Evolutionary conservation across 2,888 invertebrate genomes (phyloP), one percentile per base, ranked within the genome.

Genomic region (Noctua janthina): DNA sequence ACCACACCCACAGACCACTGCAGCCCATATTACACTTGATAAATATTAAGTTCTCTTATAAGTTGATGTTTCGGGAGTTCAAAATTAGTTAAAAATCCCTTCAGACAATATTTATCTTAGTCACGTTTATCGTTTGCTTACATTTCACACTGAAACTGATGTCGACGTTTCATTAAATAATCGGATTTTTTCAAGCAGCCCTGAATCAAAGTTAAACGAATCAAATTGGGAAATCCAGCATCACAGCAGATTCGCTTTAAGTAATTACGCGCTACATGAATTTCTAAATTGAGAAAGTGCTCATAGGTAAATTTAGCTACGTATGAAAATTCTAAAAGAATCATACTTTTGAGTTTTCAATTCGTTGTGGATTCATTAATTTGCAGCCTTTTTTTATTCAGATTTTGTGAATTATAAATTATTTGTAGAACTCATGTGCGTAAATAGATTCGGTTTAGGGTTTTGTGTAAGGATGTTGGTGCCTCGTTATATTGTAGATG

Each of bases 211-310:
- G n/a, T 46, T 29, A 74, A 78, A 68, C 67, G 62, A 54, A 74
- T 83, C 20, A 59, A 35, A 71, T 68, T 76, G 64, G 49, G 29
- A 71, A 68, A 71, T 68, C 74, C 73, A 46, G 73, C 62, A 51
- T 75, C 56, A 68, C 74, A 72, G 56, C 54, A 51, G 54, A 71
- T 68, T 72, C 46, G 43, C 46, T 43, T 71, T 66, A 71, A 85
- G 70, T 84, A 83, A 87, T 87, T 87, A 87, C 79, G 69, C 59
- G 83, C 74, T 76, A 76, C 73, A 86, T 82, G 59, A 74, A 70
- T 77, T 86, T 74, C 74, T 77, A 77, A 82, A 86, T 77, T 82
- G 74, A 29, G 68, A 80, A 70, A 82, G 67, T 56, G 62, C 29
- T 49, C 15, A 64, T 67, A 67, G 23, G 62, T 66, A 72, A 64